Evolutionary conservation across 2,797 vertebrate genomes (phyloP).

Genomic region (Enteromius treurensis): DNA sequence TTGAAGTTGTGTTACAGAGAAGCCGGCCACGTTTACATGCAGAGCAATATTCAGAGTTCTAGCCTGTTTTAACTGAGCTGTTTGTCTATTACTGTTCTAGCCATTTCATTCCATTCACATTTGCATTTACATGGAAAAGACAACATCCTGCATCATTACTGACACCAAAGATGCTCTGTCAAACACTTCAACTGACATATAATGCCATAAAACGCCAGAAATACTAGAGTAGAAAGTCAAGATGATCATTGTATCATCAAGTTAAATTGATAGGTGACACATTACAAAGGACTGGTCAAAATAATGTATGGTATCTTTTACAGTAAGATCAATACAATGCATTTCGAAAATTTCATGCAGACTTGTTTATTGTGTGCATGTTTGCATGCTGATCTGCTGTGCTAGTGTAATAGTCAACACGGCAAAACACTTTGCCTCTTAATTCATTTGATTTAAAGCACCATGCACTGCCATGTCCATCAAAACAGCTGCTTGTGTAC

Average conservation of each 20-base stretch:
- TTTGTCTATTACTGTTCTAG: background rate
- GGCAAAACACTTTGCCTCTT: background rate
- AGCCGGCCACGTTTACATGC: conserved; percentile 31
- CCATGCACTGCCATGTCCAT: background rate
- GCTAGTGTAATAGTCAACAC: background rate
- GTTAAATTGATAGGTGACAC: background rate
- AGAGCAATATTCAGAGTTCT: background rate
- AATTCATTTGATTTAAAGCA: background rate
- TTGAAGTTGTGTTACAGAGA: conserved; percentile 68
- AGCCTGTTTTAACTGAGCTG: background rate
- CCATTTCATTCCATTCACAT: background rate
- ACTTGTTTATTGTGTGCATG: background rate
- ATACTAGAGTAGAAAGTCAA: background rate
- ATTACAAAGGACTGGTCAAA: background rate
- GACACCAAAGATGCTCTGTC: conserved; percentile 1
- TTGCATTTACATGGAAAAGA: conserved; percentile 16
- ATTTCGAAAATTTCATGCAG: background rate
- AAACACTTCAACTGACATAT: background rate
- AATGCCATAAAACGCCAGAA: background rate
- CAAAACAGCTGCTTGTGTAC: background rate
- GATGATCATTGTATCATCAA: background rate
- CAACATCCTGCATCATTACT: background rate
- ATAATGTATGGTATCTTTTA: background rate
- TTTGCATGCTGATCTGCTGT: background rate
- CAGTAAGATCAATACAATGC: background rate